Evolutionary conservation across 2,797 vertebrate species (phyloP).

Genomic region (Uromys caudimaculatus): DNA sequence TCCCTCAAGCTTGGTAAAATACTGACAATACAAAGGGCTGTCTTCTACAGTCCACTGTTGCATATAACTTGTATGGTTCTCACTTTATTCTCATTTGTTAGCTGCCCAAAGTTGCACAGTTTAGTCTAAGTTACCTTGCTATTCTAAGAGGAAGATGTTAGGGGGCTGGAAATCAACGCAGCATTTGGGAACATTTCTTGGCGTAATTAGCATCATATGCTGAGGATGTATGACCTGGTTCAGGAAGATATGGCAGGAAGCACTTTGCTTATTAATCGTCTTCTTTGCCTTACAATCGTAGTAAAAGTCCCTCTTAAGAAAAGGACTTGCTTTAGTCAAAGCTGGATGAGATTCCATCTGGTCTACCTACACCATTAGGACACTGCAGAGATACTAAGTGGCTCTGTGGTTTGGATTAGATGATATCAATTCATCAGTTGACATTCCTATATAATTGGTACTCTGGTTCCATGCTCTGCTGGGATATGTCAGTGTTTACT

Average conservation of each 20-base stretch:
- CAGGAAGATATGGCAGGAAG: not conserved
- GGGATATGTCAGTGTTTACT: not conserved
- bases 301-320: slow-evolving; percentile 10
- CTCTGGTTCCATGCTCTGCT: not conserved
- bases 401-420: not conserved
- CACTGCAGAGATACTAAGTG: not conserved
- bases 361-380: not conserved
- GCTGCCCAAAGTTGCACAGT: not conserved
- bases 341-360: not conserved
- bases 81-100: not conserved
- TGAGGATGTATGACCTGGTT: not conserved
- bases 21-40: not conserved
- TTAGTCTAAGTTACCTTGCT: not conserved
- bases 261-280: slow-evolving; percentile 18
- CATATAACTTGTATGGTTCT: not conserved
- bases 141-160: slow-evolving; percentile 42
- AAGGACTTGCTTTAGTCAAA: slow-evolving; percentile 9
- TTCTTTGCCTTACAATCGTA: not conserved
- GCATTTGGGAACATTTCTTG: not conserved
- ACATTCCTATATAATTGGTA: not conserved
- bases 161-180: not conserved
- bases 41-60: not conserved
- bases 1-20: not conserved
- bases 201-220: not conserved
- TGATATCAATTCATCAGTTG: not conserved